Evolutionary conservation across 2,113 vertebrate genomes (phyloP).

Genomic region (Fukomys damarensis): DNA sequence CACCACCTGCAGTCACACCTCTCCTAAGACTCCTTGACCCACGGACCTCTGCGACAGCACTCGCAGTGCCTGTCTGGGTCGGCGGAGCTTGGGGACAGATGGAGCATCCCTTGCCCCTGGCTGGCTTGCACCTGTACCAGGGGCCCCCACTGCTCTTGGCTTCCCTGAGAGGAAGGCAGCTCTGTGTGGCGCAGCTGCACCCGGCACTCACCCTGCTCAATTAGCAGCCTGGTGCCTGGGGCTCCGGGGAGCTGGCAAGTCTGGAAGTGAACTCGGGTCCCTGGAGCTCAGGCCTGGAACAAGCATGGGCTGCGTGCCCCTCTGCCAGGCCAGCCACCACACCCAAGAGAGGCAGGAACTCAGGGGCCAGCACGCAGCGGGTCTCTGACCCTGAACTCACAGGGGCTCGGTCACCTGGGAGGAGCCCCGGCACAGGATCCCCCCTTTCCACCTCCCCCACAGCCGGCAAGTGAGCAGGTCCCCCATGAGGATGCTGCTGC

Average conservation of each 20-base stretch:
- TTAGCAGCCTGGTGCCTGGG: constrained; percentile 41
- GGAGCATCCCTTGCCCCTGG: background rate
- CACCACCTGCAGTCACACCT: background rate
- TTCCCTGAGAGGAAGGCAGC: background rate
- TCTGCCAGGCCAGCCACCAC: background rate
- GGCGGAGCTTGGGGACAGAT: background rate
- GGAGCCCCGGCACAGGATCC: accelerated
- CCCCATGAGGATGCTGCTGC: background rate
- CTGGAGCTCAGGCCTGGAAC: background rate
- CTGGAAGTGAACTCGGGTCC: constrained; percentile 18
- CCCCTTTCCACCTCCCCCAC: too few relatives aligned
- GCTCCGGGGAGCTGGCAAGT: background rate
- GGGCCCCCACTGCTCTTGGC: accelerated
- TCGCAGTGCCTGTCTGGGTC: background rate
- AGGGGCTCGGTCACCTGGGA: accelerated
- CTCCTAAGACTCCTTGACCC: background rate
- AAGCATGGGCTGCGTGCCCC: background rate
- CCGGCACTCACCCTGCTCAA: background rate
- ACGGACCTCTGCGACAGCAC: background rate
- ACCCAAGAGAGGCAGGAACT: accelerated
- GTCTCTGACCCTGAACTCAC: background rate
- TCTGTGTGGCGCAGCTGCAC: accelerated
- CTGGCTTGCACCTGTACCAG: background rate
- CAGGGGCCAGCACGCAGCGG: accelerated
- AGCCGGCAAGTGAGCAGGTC: background rate